Conservation (phyloP, 2,797 vertebrate species). For the Echeneis naucrates region DNA sequence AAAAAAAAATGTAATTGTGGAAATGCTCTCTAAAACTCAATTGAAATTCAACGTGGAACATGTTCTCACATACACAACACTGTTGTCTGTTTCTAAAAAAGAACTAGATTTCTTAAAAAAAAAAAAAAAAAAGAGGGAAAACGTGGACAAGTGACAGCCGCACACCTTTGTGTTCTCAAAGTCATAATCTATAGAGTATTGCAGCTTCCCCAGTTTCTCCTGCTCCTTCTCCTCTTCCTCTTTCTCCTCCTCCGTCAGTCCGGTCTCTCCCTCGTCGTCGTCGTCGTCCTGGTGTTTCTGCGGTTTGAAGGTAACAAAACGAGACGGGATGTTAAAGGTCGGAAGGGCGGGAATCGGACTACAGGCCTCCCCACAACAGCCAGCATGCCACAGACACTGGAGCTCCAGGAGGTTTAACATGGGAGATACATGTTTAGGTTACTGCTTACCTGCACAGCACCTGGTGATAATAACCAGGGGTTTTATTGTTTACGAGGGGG, state of each 20-base stretch:
- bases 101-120: background rate
- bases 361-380: conserved; percentile 66
- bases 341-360: background rate
- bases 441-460: conserved; percentile 66
- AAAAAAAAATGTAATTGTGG: background rate
- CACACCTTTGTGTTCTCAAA: conserved; percentile 96
- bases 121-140: background rate
- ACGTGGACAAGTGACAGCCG: background rate
- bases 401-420: conserved; percentile 67
- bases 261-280: conserved; percentile 93
- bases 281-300: conserved; percentile 92
- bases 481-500: conserved; percentile 56
- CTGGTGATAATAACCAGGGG: conserved; percentile 61
- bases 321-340: conserved; percentile 24
- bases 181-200: conserved; percentile 97
- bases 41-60: background rate
- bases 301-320: conserved; percentile 45
- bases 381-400: conserved; percentile 85
- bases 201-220: conserved; percentile 96
- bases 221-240: conserved; percentile 96
- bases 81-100: background rate
- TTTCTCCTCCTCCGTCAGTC: conserved; percentile 94
- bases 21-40: background rate
- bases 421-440: conserved; percentile 65
- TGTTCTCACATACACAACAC: too few species aligned